Evolutionary conservation across 2,797 vertebrate genomes (phyloP), one percentile per base, ranked within the genome.

Genomic region (Trachops cirrhosus): DNA sequence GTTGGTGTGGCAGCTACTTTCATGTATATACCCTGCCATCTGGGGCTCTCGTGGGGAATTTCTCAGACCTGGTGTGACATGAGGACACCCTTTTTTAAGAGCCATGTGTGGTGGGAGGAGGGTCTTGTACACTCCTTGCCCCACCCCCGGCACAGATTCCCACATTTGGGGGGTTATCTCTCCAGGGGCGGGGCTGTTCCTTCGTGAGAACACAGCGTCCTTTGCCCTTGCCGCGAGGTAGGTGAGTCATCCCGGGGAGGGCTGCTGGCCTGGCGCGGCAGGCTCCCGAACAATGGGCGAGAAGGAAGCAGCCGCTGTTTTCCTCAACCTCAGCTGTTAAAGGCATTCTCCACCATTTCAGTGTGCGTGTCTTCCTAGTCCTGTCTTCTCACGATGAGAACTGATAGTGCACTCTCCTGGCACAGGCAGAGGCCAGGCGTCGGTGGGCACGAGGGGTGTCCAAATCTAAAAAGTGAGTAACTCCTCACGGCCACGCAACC

Each of bases 31-130:
- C 0, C 46, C 22, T 78, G 73, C 75, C 67, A 52, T 62, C 67
- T 84, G 93, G 92, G 94, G 22, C 29, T 86, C 71, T 96, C 57
- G 3, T 67, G 84, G 80, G 39, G 73, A 75, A 86, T 6, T 70
- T 84, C 95, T 89, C 80, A 59, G 78, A 85, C 1, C 0, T 0
- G 0, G 0, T 34, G 8, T 79, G 95, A 87, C 82, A 32, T 95
- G 10, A 0, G 78, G 21, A 48, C 15, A 32, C 21, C 41, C 71
- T 96, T 34, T 95, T 88, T 74, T 92, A 21, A 50, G 73, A 96
- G 39, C 0, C 68, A 9, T 44, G 1, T 22, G 73, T 9, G 64
- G 37, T 32, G 18, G 3, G 4, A 52, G 52, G 73, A 4, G n/a
- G 22, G 22, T 8, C 48, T 26, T 37, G 26, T 4, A 46, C 19